Evolutionary conservation across 2,888 invertebrate species (phyloP).

Genomic region (Hirtodrosophila alboralis): DNA sequence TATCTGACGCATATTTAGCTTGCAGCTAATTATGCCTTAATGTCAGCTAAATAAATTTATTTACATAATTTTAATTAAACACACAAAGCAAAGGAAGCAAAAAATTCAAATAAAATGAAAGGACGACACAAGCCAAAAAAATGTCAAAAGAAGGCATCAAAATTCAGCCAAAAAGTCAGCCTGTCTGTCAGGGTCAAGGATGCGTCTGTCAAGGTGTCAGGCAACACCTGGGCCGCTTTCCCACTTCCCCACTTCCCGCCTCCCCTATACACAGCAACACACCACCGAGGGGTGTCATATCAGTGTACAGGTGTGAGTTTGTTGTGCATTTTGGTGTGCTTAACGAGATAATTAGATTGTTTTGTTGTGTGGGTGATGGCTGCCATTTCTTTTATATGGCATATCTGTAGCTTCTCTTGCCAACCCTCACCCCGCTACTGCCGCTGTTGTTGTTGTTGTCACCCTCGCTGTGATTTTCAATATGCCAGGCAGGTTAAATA

Average conservation of each 20-base stretch:
- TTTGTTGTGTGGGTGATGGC: conserved; percentile 48
- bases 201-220: conserved; percentile 68
- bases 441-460: conserved; percentile 15
- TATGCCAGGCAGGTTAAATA: conserved; percentile 59
- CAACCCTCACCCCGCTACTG: too few species aligned
- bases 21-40: conserved; percentile 69
- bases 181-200: conserved; percentile 73
- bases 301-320: conserved; percentile 20
- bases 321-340: conserved; percentile 67
- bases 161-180: conserved; percentile 54
- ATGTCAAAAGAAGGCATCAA: conserved; percentile 40
- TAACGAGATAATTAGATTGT: conserved; percentile 82
- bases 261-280: not conserved
- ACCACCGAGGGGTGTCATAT: conserved; percentile 27
- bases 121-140: conserved; percentile 12
- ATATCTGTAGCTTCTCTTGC: conserved; percentile 27
- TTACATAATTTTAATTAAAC: conserved; percentile 82
- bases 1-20: conserved; percentile 36
- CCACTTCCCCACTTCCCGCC: not conserved
- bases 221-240: conserved; percentile 30
- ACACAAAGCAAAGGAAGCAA: conserved; percentile 18
- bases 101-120: conserved; percentile 3
- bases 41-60: conserved; percentile 77
- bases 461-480: conserved; percentile 68
- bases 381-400: conserved; percentile 45